These are phyloP conservation scores for Oreortyx pictus DNA, from an alignment of 2,797 vertebrate genomes.

Conservation along the genomic window DNA sequence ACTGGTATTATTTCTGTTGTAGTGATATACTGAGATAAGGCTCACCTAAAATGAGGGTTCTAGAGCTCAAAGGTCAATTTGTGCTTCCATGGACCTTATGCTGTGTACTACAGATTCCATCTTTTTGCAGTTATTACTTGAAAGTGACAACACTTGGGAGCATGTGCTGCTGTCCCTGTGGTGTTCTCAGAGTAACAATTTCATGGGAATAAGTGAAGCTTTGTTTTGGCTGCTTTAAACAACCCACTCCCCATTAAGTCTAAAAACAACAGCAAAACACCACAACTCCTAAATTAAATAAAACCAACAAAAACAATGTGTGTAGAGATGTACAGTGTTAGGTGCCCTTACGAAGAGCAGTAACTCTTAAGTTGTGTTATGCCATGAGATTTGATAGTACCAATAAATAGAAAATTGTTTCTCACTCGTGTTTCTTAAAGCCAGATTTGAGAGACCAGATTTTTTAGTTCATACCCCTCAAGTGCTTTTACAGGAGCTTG, in stretches of 20 bases:
- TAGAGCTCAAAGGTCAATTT: background rate
- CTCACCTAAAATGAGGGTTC: background rate
- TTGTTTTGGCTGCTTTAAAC: background rate
- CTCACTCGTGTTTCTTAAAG: background rate
- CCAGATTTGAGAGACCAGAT: background rate
- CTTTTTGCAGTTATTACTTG: background rate
- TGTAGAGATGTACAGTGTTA: background rate
- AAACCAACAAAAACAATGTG: background rate
- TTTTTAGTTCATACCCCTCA: background rate
- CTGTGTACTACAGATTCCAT: background rate
- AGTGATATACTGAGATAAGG: background rate
- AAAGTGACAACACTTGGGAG: background rate
- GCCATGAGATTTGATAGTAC: background rate
- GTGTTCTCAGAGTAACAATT: background rate
- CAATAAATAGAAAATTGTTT: background rate
- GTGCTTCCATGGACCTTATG: background rate
- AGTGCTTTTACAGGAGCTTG: constrained; percentile 7
- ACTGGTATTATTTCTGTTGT: background rate
- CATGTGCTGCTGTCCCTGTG: background rate
- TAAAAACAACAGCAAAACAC: background rate
- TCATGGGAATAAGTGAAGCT: background rate
- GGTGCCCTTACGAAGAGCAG: background rate
- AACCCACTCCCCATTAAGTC: background rate
- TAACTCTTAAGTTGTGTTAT: background rate
- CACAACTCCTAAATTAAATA: background rate